A percentile compares a stretch with the other conserved stretches of the same genome.
Evolutionary conservation across 2,797 vertebrate species (phyloP).

Genomic region (Chloroceryle inda): DNA sequence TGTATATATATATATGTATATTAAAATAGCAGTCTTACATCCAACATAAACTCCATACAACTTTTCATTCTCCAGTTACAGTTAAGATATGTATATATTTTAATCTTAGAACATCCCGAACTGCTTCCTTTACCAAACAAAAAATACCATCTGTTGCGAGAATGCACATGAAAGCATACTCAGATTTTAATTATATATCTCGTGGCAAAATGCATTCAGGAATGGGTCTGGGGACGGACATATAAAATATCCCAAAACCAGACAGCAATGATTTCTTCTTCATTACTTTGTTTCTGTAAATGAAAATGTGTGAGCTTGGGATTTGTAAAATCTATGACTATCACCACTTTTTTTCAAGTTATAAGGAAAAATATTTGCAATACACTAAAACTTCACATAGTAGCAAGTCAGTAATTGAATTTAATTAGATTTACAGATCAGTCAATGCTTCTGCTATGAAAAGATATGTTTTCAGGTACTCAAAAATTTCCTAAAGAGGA

Average conservation of each 20-base stretch:
- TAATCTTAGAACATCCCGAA: conserved; percentile 75
- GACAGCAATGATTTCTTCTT: conserved; percentile 46
- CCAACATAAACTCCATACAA: conserved; percentile 23
- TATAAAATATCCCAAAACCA: conserved; percentile 47
- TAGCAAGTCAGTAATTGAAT: conserved; percentile 33
- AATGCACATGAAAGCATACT: conserved; percentile 68
- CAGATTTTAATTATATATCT: conserved; percentile 75
- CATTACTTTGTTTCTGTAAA: conserved; percentile 50
- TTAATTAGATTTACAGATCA: conserved; percentile 57
- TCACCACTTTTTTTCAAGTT: conserved; percentile 18
- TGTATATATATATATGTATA: not conserved
- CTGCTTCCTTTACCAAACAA: conserved; percentile 72
- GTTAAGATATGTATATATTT: conserved; percentile 66
- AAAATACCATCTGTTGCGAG: conserved; percentile 75
- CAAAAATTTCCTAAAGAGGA: conserved; percentile 33
- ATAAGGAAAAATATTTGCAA: conserved; percentile 47
- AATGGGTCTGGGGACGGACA: conserved; percentile 47
- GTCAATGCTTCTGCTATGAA: conserved; percentile 25
- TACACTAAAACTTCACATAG: conserved; percentile 23
- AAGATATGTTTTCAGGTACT: conserved; percentile 52
- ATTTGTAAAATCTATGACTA: conserved; percentile 39
- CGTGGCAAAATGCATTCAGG: conserved; percentile 56
- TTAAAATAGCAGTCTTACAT: conserved; percentile 30
- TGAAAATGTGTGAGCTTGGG: conserved; percentile 21
- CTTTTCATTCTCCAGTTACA: conserved; percentile 54